Evolutionary conservation across 2,797 vertebrate species (phyloP), one percentile per base, ranked within the genome.

Genomic region (Tiaroga cobitis): DNA sequence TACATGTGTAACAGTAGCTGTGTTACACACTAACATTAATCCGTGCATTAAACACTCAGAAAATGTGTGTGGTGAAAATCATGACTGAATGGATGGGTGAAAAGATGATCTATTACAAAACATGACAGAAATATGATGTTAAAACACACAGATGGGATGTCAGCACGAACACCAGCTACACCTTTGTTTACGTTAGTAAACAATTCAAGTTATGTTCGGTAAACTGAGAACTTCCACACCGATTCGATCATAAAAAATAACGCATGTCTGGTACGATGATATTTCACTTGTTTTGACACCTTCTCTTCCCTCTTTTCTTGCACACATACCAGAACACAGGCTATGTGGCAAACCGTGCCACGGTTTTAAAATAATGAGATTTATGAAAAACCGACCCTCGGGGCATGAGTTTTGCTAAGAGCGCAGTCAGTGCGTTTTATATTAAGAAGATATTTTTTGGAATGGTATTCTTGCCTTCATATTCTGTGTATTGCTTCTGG

Each of bases 101-200:
- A 29, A 79, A 87, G 85, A 90, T 90, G 84, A 87, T 87, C 67
- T 29, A 54, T 87, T 86, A 86, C 61, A 87, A 88, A 81, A 82
- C 74, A 86, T 77, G 56, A 43, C 82, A 73, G 69, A 88, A 85
- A 51, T 24, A 70, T 29, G 82, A 84, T 80, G 51, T 85, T 79
- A 76, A 72, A 65, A n/a, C 69, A 54, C 54, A 41, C 51, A 80
- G 75, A 85, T 85, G 76, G 76, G 41, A 80, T 61, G 29, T 72
- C 76, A 46, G 39, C 54, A 63, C 16, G 41, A 79, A 85, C 39
- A 34, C 37, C 26, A 69, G 37, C 37, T 61, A 29, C 63, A 19
- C 43, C 10, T 16, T 54, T 70, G 21, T 81, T 68, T 69, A 81
- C 24, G 16, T 77, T 41, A 32, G 63, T 10, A 77, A 84, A 68